A percentile compares a stretch with the other conserved stretches of the same genome.
Conservation (phyloP, 2,113 vertebrate species). For the human region DNA sequence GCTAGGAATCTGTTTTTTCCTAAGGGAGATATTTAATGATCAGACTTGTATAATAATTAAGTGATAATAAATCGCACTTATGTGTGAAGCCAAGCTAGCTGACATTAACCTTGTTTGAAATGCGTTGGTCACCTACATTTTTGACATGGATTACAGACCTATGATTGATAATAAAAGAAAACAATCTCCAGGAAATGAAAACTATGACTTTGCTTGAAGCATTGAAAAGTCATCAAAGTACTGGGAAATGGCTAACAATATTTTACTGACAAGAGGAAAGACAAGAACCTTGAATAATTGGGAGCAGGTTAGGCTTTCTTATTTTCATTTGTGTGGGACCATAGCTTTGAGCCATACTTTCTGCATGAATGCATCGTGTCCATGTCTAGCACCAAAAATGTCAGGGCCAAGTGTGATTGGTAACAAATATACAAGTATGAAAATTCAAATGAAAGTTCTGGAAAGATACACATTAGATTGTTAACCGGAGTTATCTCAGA, state of each 20-base stretch:
- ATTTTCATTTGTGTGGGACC: constrained; percentile 14
- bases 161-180: not conserved
- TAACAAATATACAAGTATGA: not conserved
- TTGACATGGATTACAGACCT: not conserved
- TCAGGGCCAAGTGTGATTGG: not conserved
- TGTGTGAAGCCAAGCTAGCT: not conserved
- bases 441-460: not conserved
- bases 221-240: not conserved
- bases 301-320: not conserved
- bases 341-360: constrained; percentile 23
- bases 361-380: not conserved
- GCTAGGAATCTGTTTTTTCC: not conserved
- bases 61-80: not conserved
- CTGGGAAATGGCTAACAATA: not conserved
- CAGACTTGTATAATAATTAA: not conserved
- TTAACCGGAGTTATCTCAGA: not conserved
- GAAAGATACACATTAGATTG: not conserved
- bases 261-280: not conserved
- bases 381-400: not conserved
- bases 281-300: not conserved
- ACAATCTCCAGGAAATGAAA: not conserved
- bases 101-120: not conserved
- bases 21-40: not conserved
- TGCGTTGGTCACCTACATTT: not conserved
- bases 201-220: not conserved